A percentile compares a stretch with the other conserved stretches of the same genome.
Conservation (phyloP, 2,113 vertebrate species). For the Porphyrio hochstetteri region DNA sequence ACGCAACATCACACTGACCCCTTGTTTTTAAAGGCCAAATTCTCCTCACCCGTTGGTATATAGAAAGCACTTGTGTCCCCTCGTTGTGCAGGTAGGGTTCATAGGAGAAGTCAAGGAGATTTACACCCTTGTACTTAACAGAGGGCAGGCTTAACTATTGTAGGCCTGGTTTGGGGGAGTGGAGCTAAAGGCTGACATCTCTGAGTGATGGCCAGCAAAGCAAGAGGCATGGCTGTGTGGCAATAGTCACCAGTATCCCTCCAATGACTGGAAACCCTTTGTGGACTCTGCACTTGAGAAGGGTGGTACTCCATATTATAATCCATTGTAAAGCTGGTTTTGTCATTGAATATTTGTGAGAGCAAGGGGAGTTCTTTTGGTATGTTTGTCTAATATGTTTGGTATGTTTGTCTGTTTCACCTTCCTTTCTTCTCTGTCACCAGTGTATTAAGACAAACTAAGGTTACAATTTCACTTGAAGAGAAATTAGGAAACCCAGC, state of each 20-base stretch:
- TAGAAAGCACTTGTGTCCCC: neutral
- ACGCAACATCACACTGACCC: neutral
- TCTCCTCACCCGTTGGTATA: rapidly evolving
- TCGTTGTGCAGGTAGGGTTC: neutral
- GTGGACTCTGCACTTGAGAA: neutral
- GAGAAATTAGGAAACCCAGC: neutral
- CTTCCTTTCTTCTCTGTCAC: neutral
- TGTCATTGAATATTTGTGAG: neutral
- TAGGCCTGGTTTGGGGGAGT: neutral
- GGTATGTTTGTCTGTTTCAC: neutral
- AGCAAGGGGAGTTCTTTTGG: neutral
- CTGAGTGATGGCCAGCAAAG: neutral
- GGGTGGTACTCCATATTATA: neutral
- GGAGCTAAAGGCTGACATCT: neutral
- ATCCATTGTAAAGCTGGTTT: neutral
- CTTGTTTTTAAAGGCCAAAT: neutral
- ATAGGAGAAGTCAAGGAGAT: neutral
- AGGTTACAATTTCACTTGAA: neutral
- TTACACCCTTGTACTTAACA: neutral
- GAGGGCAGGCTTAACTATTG: neutral
- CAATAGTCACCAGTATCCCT: neutral
- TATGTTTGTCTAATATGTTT: neutral
- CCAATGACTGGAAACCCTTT: neutral
- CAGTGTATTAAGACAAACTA: neutral
- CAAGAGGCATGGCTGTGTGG: neutral